Percentiles rank a stretch among this genome's conserved stretches.
These are phyloP conservation scores for Chrysotoxum bicinctum DNA, from an alignment of 2,888 invertebrate genomes.

Conservation along the genomic window DNA sequence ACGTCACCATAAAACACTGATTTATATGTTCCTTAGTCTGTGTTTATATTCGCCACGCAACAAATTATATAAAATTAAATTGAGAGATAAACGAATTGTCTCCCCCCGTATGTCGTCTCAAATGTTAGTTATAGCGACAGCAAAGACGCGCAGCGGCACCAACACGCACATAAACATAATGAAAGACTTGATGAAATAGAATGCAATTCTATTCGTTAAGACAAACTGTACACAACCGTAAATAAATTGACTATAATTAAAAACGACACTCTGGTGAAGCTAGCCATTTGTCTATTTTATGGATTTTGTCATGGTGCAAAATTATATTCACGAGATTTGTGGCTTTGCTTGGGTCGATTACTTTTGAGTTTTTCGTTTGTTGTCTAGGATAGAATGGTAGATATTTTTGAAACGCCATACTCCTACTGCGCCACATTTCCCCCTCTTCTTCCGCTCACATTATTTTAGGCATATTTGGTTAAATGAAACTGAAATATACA, in stretches of 20 bases:
- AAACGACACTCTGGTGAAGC: not conserved
- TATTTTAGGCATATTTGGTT: no score
- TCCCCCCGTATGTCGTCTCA: no score
- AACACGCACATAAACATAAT: conserved; percentile 30
- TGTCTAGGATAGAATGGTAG: not conserved
- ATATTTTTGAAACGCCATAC: no score
- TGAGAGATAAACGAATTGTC: conserved; percentile 61
- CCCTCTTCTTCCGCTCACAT: no score
- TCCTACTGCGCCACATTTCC: no score
- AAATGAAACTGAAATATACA: no score
- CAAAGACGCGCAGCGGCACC: not conserved
- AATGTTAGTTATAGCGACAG: not conserved
- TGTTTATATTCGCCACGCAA: conserved; percentile 66
- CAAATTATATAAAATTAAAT: conserved; percentile 66
- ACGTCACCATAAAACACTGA: conserved; percentile 65
- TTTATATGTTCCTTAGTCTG: conserved; percentile 59
- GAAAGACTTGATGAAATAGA: not conserved
- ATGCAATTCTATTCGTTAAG: conserved; percentile 13
- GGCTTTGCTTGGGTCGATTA: not conserved
- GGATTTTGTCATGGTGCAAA: not conserved
- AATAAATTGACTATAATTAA: conserved; percentile 2
- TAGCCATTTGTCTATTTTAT: conserved; percentile 31
- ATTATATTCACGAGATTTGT: not conserved
- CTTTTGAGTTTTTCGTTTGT: not conserved
- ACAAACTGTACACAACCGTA: not conserved